phyloP scores from a whole-genome alignment of 2,113 vertebrate species.

The Silurus asotus region DNA sequence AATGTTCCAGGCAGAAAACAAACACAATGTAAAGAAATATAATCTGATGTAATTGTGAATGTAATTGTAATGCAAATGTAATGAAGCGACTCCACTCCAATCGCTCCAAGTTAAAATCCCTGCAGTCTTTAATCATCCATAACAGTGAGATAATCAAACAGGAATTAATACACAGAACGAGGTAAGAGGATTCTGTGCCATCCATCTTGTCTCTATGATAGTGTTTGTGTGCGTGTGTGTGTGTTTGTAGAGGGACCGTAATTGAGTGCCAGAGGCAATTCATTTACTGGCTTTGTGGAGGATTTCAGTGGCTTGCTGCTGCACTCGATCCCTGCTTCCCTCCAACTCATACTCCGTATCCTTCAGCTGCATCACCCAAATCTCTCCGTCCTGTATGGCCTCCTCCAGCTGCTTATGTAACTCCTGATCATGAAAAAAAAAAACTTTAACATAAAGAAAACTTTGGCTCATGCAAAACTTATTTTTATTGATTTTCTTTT shows the following conservation, averaged over 20 bases:
- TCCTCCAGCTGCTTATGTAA: conserved; percentile 95
- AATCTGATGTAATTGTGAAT: background rate
- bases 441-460: background rate
- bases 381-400: conserved; percentile 88
- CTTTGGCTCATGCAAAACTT: too few species aligned
- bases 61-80: background rate
- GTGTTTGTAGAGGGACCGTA: background rate
- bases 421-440: conserved; percentile 69
- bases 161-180: conserved; percentile 29
- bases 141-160: background rate
- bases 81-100: background rate
- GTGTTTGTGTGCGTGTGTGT: conserved; percentile 5
- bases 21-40: background rate
- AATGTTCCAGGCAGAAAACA: background rate
- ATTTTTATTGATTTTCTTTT: too few species aligned
- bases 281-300: conserved; percentile 58
- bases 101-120: conserved; percentile 2
- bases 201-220: background rate
- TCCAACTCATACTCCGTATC: conserved; percentile 93
- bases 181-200: background rate
- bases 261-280: conserved; percentile 41
- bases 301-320: conserved; percentile 92
- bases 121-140: background rate
- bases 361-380: conserved; percentile 91
- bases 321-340: conserved; percentile 86